phyloP scores from a whole-genome alignment of 2,797 vertebrate genomes.

The Staurois parvus region DNA sequence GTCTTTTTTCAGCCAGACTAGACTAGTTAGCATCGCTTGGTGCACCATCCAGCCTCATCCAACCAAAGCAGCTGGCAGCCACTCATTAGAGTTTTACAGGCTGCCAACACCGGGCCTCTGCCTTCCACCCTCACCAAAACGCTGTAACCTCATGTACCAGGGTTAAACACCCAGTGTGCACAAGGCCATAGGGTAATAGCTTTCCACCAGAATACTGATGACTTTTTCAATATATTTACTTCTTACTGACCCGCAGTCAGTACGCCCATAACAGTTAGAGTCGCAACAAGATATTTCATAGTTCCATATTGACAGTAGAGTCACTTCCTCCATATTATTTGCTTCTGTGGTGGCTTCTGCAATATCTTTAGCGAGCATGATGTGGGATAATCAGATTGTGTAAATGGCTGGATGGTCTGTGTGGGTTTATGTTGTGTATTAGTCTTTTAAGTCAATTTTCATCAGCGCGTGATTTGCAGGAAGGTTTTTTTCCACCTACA shows the following conservation, averaged over 20 bases:
- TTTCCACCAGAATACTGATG: neutral
- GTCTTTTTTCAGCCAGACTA: too few species aligned
- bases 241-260: neutral
- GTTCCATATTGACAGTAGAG: conserved; percentile 31
- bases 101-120: too few species aligned
- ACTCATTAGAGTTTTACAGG: too few species aligned
- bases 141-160: too few species aligned
- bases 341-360: conserved; percentile 10
- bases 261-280: too few species aligned
- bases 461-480: conserved; percentile 7
- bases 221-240: conserved; percentile 2
- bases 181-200: too few species aligned
- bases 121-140: too few species aligned
- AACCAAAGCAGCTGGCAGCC: too few species aligned
- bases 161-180: too few species aligned
- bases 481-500: conserved; percentile 14
- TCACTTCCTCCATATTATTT: conserved; percentile 8
- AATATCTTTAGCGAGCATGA: conserved; percentile 28
- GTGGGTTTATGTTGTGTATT: conserved; percentile 30
- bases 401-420: conserved; percentile 14
- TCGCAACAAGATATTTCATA: neutral
- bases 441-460: conserved; percentile 11
- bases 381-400: conserved; percentile 46
- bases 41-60: too few species aligned
- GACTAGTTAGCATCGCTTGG: too few species aligned